Percentiles rank a stretch among this genome's conserved stretches.
These are phyloP conservation scores for Mythimna ferrago DNA, from an alignment of 2,888 invertebrate genomes.

Conservation along the genomic window DNA sequence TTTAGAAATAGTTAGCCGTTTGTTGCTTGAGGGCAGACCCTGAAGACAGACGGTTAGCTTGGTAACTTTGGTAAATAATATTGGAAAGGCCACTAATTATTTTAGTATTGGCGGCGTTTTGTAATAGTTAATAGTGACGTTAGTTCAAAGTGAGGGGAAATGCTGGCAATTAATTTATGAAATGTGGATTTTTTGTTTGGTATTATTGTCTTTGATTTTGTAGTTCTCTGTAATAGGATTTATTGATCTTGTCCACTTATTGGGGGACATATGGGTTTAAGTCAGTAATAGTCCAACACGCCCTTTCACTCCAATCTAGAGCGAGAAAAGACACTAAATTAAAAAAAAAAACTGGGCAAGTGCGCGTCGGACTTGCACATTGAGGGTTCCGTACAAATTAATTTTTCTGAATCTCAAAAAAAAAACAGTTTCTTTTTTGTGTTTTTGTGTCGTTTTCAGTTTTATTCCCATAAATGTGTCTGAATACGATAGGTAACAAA, in stretches of 20 bases:
- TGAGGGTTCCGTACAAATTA: too few relatives aligned
- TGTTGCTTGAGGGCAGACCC: neutral
- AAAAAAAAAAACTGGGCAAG: too few relatives aligned
- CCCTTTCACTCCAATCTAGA: too few relatives aligned
- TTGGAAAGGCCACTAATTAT: conserved; percentile 11
- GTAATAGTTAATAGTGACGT: conserved; percentile 7
- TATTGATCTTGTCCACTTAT: neutral
- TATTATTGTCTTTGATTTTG: neutral
- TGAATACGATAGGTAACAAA: too few relatives aligned
- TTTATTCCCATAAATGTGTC: too few relatives aligned
- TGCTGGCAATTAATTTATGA: conserved; percentile 8
- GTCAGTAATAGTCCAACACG: too few relatives aligned
- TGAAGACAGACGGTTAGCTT: neutral
- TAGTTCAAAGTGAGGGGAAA: conserved; percentile 1
- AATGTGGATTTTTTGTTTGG: neutral
- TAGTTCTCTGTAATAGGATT: neutral
- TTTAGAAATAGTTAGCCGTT: neutral
- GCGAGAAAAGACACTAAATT: too few relatives aligned
- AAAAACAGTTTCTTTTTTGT: too few relatives aligned
- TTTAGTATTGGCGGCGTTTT: conserved; percentile 7
- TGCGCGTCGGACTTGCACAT: too few relatives aligned
- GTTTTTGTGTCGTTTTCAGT: too few relatives aligned
- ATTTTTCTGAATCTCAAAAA: too few relatives aligned
- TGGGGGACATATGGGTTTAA: too few relatives aligned
- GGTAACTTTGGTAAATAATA: conserved; percentile 12